A percentile compares a stretch with the other conserved stretches of the same genome.
phyloP scores from a whole-genome alignment of 2,113 vertebrate genomes.

The Peromyscus californicus region DNA sequence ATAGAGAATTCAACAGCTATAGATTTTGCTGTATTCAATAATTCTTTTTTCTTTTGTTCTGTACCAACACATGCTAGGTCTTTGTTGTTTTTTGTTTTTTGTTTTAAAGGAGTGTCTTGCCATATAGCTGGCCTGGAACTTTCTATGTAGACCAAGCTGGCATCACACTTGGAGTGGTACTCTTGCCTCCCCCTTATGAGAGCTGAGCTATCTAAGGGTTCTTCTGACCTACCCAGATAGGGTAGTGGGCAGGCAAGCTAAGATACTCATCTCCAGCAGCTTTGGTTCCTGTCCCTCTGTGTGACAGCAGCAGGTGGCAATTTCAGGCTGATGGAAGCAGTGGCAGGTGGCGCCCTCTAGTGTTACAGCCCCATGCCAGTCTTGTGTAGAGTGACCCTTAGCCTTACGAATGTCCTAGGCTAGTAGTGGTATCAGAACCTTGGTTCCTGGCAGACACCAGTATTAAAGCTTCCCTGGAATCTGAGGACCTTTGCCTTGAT shows the following conservation, averaged over 20 bases:
- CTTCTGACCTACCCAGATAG: background rate
- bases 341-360: background rate
- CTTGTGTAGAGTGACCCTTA: background rate
- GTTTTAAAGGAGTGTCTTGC: background rate
- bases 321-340: background rate
- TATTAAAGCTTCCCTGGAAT: background rate
- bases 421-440: too few relatives aligned
- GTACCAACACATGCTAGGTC: background rate
- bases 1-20: background rate
- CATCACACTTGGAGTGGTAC: background rate
- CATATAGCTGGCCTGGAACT: background rate
- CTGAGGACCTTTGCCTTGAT: too few relatives aligned
- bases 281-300: background rate
- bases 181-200: background rate
- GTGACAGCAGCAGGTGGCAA: background rate
- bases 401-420: background rate
- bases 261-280: background rate
- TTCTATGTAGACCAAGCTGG: background rate
- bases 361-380: background rate
- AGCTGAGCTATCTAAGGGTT: background rate
- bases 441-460: background rate
- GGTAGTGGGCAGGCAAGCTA: background rate
- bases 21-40: background rate
- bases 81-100: background rate
- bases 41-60: background rate